Base-by-base conservation (phyloP, 2,113 vertebrate species). In the Saiga tatarica region DNA sequence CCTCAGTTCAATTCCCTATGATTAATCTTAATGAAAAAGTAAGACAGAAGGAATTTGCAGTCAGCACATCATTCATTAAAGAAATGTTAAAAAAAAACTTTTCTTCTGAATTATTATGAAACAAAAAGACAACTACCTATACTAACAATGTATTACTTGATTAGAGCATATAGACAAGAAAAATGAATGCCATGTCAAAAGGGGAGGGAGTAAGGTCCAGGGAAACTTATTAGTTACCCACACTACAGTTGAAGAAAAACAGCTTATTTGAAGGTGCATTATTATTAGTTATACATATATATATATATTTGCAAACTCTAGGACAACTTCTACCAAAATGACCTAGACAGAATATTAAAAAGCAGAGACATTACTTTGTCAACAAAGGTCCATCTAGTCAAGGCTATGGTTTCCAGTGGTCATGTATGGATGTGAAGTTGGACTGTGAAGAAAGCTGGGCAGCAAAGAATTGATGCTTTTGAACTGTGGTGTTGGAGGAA, bases 171-270 rank as follows among this genome's bases (percentile, higher is more conserved):
- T 33, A 12, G 57, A 8, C 52, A n/a, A 64, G 17, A 42, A 53
- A 87, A 87, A 64, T 33, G 45, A 87, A 81, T 64, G 11, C 10
- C 52, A 9, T 52, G 2, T 81, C 92, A 28, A 79, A 52, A 67
- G 47, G 11, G 6, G 2, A 30, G 3, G 28, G 36, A 53, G 21
- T 2, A 0, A 33, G 7, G 23, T 33, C 50, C 1, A 45, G 14
- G 55, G 42, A 55, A 88, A 45, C 2, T 93, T 42, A 28, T 19
- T 64, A 76, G 85, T 64, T n/a, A 53, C 14, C 19, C 8, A 7
- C 2, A 26, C 14, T 59, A 60, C 39, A 59, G 17, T 4, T 36
- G 33, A 89, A 57, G 39, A 71, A 74, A 89, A 57, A 71, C 3
- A 83, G 6, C 16, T 71, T 79, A 19, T 64, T 81, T 74, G 87